A percentile compares a stretch with the other conserved stretches of the same genome.
These are phyloP conservation scores for Sphinx pinastri DNA, from an alignment of 2,888 invertebrate genomes.

Conservation along the genomic window DNA sequence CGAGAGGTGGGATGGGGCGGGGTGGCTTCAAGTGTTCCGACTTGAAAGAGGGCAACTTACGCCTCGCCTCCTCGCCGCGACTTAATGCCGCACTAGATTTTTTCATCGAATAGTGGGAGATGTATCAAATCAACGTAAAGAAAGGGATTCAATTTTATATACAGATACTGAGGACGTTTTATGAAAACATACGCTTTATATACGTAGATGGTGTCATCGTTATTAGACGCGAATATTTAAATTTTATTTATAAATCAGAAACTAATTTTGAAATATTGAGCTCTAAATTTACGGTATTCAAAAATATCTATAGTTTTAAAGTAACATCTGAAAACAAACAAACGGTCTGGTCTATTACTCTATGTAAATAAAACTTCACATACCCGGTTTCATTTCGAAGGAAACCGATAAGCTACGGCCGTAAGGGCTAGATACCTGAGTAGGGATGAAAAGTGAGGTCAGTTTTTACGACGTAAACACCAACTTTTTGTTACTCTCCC, in stretches of 20 bases:
- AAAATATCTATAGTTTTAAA: not conserved
- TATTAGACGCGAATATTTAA: not conserved
- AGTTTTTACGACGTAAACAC: constrained; percentile 71
- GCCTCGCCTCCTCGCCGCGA: constrained; percentile 59
- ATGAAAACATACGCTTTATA: not conserved
- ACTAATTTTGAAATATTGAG: no score
- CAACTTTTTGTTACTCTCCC: constrained; percentile 26
- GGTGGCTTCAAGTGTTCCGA: constrained; percentile 59
- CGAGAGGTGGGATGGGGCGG: constrained; percentile 31
- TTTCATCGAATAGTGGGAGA: constrained; percentile 64
- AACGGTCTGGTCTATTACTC: not conserved
- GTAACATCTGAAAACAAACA: not conserved
- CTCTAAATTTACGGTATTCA: not conserved
- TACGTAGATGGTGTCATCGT: not conserved
- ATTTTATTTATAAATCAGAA: no score
- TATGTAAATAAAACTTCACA: constrained; percentile 22
- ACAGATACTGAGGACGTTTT: not conserved
- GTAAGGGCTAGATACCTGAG: constrained; percentile 41
- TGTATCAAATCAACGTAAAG: constrained; percentile 30
- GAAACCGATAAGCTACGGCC: constrained; percentile 52
- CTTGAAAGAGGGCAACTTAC: constrained; percentile 66
- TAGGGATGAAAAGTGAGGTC: constrained; percentile 66
- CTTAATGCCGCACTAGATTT: constrained; percentile 77
- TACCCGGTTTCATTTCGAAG: constrained; percentile 42
- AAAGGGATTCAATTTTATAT: constrained; percentile 21